Evolutionary conservation across 2,888 invertebrate genomes (phyloP), one percentile per base, ranked within the genome.

Genomic region (Caenorhabditis afra): DNA sequence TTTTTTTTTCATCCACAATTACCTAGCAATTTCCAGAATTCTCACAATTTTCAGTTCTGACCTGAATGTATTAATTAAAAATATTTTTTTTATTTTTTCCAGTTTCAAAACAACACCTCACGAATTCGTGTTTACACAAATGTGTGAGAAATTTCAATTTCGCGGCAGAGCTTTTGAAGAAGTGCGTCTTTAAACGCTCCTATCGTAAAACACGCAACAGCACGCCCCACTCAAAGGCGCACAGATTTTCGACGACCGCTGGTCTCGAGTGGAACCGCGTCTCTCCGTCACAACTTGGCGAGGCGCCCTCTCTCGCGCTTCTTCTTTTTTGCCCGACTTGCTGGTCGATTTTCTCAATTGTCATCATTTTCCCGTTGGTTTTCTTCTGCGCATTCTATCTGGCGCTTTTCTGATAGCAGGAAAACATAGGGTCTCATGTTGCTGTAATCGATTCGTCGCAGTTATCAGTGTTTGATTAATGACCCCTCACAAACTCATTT

Each of bases 171-270:
- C n/a, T n/a, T n/a, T n/a, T n/a, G n/a, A n/a, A n/a, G n/a, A n/a
- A 22, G 11, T 29, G 59, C 59, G 59, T 61, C 11, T 47, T 22
- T 7, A n/a, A n/a, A 1, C 12, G 59, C 59, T 29, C 16, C n/a
- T n/a, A n/a, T n/a, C n/a, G n/a, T 23, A 20, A 35, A 35, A 53
- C 35, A 61, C 62, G 70, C 70, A 55, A 47, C 55, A 18, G 7
- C 7, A 47, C 61, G 50, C 41, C 12, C 70, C 55, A 12, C 4
- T 57, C 53, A 49, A 71, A 71, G 71, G 62, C 71, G 71, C 71
- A 57, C 10, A n/a, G 29, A 12, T 14, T 71, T 64, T 5, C 16
- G 23, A 47, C 16, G 35, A 20, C 23, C 18, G 39, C 49, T 29
- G 49, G 71, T 71, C 71, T 55, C 44, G 29, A 22, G 5, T 7